phyloP scores from a whole-genome alignment of 2,113 vertebrate species.

The Cynopterus brachyotis region DNA sequence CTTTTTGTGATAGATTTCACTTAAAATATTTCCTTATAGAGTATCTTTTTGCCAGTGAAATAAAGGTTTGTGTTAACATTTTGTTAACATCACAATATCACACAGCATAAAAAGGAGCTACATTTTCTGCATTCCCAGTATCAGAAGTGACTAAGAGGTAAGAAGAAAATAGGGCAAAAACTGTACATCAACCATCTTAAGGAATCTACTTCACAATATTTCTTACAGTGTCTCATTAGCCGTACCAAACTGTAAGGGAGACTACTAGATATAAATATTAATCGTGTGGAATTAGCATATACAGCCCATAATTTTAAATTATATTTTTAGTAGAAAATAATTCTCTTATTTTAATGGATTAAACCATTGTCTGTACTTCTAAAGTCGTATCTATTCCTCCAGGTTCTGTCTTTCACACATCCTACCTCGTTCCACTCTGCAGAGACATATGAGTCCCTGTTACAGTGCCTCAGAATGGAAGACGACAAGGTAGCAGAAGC shows the following conservation, averaged over 20 bases:
- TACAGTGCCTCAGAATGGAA: slow-evolving; percentile 99
- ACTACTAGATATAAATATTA: not conserved
- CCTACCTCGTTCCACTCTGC: slow-evolving; percentile 99
- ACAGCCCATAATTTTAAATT: not conserved
- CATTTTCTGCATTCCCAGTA: not conserved
- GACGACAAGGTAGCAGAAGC: slow-evolving; percentile 99
- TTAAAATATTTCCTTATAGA: not conserved
- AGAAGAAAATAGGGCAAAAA: not conserved
- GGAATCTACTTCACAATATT: not conserved
- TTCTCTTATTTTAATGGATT: slow-evolving; percentile 49
- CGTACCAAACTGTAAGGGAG: not conserved
- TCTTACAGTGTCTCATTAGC: not conserved
- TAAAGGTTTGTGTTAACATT: not conserved
- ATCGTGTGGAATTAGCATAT: not conserved
- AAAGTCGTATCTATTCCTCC: slow-evolving; percentile 64
- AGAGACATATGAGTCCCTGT: slow-evolving; percentile 98
- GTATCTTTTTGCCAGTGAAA: not conserved
- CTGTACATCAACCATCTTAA: not conserved
- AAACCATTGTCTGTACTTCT: slow-evolving; percentile 2
- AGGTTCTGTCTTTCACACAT: slow-evolving; percentile 99
- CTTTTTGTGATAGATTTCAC: slow-evolving; percentile 10
- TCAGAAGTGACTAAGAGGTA: not conserved
- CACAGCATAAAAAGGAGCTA: not conserved
- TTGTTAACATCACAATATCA: not conserved
- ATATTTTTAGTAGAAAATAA: not conserved